A percentile compares a stretch with the other conserved stretches of the same genome.
phyloP scores from a whole-genome alignment of 2,113 vertebrate species.

The Pyxicephalus adspersus region DNA sequence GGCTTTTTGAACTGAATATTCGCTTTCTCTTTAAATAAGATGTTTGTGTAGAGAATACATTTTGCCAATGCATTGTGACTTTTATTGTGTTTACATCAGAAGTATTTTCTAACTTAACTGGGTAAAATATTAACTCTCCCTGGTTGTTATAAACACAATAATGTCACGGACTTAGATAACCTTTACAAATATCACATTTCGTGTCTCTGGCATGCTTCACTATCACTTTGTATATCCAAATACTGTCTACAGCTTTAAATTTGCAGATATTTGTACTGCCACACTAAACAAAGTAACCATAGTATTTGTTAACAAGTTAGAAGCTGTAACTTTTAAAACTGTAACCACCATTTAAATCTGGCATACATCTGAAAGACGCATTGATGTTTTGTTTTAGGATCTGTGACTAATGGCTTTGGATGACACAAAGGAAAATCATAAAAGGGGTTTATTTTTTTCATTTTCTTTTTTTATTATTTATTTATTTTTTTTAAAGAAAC shows the following conservation, averaged over 20 bases:
- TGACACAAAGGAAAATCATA: too few species aligned
- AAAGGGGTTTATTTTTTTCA: too few species aligned
- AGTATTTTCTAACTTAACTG: not conserved
- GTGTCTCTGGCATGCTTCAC: not conserved
- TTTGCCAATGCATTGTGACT: not conserved
- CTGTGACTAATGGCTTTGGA: too few species aligned
- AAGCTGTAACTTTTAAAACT: too few species aligned
- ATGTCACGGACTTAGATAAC: not conserved
- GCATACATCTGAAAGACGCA: too few species aligned
- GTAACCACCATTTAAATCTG: too few species aligned
- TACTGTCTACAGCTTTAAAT: conserved; percentile 9
- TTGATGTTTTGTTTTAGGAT: too few species aligned
- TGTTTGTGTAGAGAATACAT: not conserved
- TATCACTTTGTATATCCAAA: conserved; percentile 15
- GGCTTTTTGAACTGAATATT: too few species aligned
- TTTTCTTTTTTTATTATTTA: too few species aligned
- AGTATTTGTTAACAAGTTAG: too few species aligned
- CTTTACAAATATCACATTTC: not conserved
- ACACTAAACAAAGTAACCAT: not conserved
- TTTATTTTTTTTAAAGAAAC: too few species aligned
- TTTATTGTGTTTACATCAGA: conserved; percentile 11
- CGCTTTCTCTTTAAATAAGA: not conserved
- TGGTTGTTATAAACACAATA: conserved; percentile 11
- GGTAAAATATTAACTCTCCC: conserved; percentile 8
- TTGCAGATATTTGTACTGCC: not conserved